Base-by-base conservation (phyloP, 2,888 invertebrate genomes). In the Rhagium mordax region DNA sequence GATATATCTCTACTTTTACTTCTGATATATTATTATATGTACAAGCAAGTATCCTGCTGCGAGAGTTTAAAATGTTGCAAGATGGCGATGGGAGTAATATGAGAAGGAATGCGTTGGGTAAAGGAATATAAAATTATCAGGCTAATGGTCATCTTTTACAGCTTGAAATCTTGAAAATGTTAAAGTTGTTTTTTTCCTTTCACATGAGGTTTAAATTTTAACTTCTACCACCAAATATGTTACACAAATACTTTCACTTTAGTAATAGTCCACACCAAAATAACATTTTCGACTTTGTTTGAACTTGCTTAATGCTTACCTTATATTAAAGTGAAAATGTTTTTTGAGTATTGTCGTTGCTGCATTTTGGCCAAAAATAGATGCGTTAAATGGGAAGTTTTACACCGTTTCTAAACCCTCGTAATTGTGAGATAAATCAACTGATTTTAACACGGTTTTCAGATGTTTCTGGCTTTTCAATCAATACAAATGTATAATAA, bases 61-160 rank as follows among this genome's bases (percentile, higher is more conserved):
- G 59, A 33, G 27, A 33, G 59, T 33, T 59, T 59, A 59, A 33
- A 59, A 15, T 59, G 59, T 59, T 59, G 59, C 59, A 18, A 59
- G 59, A 59, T 59, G 10, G 18, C 29, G 59, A 59, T 59, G 10
- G 18, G 7, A 29, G 59, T 18, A 33, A 55, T 55, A 55, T 24
- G 55, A 15, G 21, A 27, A 55, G 55, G 59, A 59, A 59, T 59
- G 33, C 33, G 33, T n/a, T 59, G 59, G 1, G 59, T 24, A 41
- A n/a, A n/a, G 41, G 41, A n/a, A 41, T 41, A n/a, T 41, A 41
- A 41, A 41, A 41, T 41, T 41, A 41, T 41, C 3, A n/a, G 33
- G 13, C 13, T 41, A 41, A 41, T n/a, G 41, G 41, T 41, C 41
- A 41, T 41, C 3, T 41, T 41, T 41, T 41, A n/a, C 5, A 41